A percentile compares a stretch with the other conserved stretches of the same genome.
phyloP scores from a whole-genome alignment of 2,888 invertebrate species.

The Xestia sexstrigata region DNA sequence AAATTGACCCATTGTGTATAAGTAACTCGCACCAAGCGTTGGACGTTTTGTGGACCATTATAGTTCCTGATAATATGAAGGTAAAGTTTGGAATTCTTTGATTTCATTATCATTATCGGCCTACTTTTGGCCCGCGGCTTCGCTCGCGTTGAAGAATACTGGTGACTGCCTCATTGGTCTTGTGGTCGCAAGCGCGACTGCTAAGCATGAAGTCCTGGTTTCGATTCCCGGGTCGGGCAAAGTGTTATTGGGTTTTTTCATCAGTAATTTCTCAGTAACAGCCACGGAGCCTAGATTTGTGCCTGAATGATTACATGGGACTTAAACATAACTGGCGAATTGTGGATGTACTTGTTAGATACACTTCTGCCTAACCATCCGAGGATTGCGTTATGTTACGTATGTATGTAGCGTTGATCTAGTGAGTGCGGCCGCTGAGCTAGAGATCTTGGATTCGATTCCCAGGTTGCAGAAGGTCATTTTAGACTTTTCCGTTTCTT shows the following conservation, averaged over 20 bases:
- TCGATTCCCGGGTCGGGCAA: too few relatives aligned
- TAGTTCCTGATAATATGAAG: slow-evolving; percentile 65
- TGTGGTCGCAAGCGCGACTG: too few relatives aligned
- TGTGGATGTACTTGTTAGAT: too few relatives aligned
- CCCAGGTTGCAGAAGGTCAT: neutral
- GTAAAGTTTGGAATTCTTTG: slow-evolving; percentile 22
- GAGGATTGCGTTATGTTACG: too few relatives aligned
- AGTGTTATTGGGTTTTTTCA: too few relatives aligned
- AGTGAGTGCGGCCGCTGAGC: neutral
- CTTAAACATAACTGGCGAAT: too few relatives aligned
- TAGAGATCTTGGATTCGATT: neutral
- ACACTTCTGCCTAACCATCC: too few relatives aligned
- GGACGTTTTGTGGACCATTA: slow-evolving; percentile 72
- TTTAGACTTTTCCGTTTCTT: neutral
- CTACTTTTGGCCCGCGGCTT: neutral
- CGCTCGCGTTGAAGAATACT: neutral
- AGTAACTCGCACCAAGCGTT: slow-evolving; percentile 59
- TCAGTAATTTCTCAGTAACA: too few relatives aligned
- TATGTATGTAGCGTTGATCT: neutral
- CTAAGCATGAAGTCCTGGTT: too few relatives aligned
- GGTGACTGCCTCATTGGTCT: too few relatives aligned
- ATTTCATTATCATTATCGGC: neutral
- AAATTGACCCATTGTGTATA: slow-evolving; percentile 52
- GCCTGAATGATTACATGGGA: too few relatives aligned
- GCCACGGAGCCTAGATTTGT: too few relatives aligned